These are phyloP conservation scores for Amphipoea oculea DNA, from an alignment of 2,888 invertebrate species.

Conservation along the genomic window DNA sequence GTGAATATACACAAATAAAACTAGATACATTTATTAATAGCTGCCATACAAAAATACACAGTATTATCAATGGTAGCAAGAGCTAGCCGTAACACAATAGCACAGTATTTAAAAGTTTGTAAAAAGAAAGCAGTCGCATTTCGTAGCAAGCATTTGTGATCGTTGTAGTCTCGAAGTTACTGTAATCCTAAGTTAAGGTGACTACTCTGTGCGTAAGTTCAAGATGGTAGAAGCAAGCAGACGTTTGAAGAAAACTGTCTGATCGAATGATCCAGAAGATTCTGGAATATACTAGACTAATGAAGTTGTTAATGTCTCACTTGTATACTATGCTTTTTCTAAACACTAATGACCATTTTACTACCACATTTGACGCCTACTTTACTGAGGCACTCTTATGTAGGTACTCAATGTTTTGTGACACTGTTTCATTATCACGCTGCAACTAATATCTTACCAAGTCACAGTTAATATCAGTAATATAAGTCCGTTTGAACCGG, in stretches of 20 bases:
- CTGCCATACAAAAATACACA: constrained; percentile 67
- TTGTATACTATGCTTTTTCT: constrained; percentile 18
- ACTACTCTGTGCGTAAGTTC: constrained; percentile 64
- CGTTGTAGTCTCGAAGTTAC: constrained; percentile 73
- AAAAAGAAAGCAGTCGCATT: constrained; percentile 77
- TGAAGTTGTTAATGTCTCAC: constrained; percentile 17
- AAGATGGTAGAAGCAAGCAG: constrained; percentile 15
- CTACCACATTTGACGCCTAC: constrained; percentile 51
- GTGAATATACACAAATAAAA: constrained; percentile 61
- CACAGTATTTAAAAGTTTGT: constrained; percentile 70
- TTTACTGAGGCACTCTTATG: constrained; percentile 49
- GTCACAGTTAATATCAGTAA: neutral
- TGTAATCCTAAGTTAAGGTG: constrained; percentile 49
- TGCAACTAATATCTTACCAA: neutral
- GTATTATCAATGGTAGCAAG: constrained; percentile 61
- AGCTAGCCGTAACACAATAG: constrained; percentile 56
- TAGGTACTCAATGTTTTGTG: constrained; percentile 44
- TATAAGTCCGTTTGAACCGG: neutral
- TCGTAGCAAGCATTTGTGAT: constrained; percentile 78
- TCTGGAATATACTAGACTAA: constrained; percentile 28
- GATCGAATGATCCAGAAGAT: constrained; percentile 20
- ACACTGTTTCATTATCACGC: constrained; percentile 10
- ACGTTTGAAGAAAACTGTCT: constrained; percentile 4
- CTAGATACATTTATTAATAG: constrained; percentile 61
- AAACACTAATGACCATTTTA: constrained; percentile 36